Percentiles rank a stretch among this genome's conserved stretches.
phyloP scores from a whole-genome alignment of 2,888 invertebrate genomes.

The Melipona bicolor region DNA sequence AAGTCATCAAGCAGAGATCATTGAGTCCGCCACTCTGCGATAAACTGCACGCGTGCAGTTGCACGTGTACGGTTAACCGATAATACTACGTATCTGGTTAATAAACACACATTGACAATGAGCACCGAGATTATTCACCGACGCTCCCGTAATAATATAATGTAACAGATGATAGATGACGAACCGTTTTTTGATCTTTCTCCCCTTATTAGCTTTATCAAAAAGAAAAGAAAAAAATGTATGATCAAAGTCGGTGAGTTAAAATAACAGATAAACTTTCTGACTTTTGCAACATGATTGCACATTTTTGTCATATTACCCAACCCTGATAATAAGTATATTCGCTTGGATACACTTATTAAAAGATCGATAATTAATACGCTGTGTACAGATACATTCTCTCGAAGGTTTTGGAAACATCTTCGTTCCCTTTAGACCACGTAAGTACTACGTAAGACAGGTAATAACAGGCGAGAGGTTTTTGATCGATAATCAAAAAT shows the following conservation, averaged over 20 bases:
- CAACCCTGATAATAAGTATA: neutral
- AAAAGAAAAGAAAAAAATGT: no score
- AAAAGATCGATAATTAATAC: no score
- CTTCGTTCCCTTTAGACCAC: no score
- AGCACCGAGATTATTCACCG: neutral
- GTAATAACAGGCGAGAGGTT: no score
- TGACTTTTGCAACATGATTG: neutral
- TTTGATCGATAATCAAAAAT: neutral
- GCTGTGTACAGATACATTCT: no score
- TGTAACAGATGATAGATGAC: neutral
- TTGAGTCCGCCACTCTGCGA: slow-evolving; percentile 23
- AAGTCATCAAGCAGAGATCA: slow-evolving; percentile 4
- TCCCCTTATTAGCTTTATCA: no score
- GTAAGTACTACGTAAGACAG: neutral
- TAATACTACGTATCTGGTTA: slow-evolving; percentile 17
- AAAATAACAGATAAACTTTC: neutral
- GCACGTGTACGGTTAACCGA: slow-evolving; percentile 11
- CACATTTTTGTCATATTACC: neutral
- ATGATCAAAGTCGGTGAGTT: no score
- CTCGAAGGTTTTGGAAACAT: no score
- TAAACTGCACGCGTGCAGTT: slow-evolving; percentile 29
- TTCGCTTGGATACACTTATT: no score
- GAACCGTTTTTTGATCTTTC: neutral
- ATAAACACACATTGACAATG: slow-evolving; percentile 19
- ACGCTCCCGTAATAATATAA: neutral